Conservation (phyloP, 2,888 invertebrate species). For the Amitus sp. region DNA sequence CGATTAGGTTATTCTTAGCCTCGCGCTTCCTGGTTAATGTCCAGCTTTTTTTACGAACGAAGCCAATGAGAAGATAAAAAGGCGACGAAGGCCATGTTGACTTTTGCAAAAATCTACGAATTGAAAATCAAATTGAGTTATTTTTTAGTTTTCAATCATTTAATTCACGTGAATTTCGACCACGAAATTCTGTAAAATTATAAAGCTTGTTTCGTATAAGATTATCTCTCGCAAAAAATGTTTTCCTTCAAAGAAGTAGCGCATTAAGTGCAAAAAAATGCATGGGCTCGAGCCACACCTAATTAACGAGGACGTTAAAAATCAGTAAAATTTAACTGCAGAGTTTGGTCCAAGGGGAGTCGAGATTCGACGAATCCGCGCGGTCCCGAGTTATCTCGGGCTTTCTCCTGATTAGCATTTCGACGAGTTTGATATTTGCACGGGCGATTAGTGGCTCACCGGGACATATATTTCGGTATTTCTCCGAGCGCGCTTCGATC, state of each 20-base stretch:
- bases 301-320: constrained; percentile 1
- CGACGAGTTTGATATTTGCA: constrained; percentile 17
- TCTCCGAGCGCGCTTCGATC: background rate
- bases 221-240: too few relatives aligned
- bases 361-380: constrained; percentile 22
- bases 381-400: constrained; percentile 24
- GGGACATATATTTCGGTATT: constrained; percentile 4
- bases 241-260: too few relatives aligned
- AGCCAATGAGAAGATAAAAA: background rate
- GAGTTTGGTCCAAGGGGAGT: constrained; percentile 20
- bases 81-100: too few relatives aligned
- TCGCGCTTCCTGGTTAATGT: background rate
- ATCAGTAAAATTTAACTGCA: constrained; percentile 1
- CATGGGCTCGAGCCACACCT: too few relatives aligned
- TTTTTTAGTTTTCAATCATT: too few relatives aligned
- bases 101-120: too few relatives aligned
- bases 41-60: background rate
- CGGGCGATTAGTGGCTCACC: constrained; percentile 1
- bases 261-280: too few relatives aligned
- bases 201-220: too few relatives aligned
- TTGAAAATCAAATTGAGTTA: too few relatives aligned
- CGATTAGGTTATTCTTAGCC: background rate
- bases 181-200: too few relatives aligned
- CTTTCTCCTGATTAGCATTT: constrained; percentile 53
- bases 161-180: too few relatives aligned